Conservation (phyloP, 2,888 invertebrate species). For the Oscheius onirici region DNA sequence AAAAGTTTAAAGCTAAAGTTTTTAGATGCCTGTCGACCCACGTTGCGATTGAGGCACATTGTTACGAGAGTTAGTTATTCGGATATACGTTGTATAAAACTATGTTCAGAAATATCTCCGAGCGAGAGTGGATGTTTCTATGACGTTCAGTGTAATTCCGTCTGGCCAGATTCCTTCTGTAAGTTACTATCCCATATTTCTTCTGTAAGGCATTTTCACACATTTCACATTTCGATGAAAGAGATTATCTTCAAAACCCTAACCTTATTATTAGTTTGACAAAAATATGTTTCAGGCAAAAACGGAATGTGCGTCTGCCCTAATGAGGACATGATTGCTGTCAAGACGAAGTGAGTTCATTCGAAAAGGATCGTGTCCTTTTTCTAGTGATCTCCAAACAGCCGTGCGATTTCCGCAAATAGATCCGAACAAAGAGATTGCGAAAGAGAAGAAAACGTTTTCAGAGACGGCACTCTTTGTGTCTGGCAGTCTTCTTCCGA, state of each 20-base stretch:
- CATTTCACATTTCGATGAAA: too few species aligned
- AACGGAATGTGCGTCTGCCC: conserved; percentile 56
- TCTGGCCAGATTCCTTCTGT: conserved; percentile 60
- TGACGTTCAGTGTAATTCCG: conserved; percentile 57
- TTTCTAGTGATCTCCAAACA: conserved; percentile 30
- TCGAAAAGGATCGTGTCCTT: conserved; percentile 20
- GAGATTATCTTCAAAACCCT: too few species aligned
- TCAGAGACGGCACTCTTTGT: conserved; percentile 56
- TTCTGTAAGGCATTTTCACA: too few species aligned
- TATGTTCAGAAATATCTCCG: conserved; percentile 54
- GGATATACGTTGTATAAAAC: background rate
- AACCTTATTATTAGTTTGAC: too few species aligned
- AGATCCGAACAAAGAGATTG: background rate
- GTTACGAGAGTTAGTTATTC: conserved; percentile 51
- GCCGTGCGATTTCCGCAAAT: background rate
- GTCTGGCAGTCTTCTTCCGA: conserved; percentile 51
- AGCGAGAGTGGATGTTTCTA: conserved; percentile 58
- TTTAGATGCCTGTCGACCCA: conserved; percentile 57
- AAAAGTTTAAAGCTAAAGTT: too few species aligned
- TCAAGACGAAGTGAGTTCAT: conserved; percentile 50
- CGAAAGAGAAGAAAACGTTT: background rate
- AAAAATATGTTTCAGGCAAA: too few species aligned
- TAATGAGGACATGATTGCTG: conserved; percentile 57
- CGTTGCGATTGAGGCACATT: conserved; percentile 57
- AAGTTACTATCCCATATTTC: conserved; percentile 9